phyloP scores from a whole-genome alignment of 2,797 vertebrate species.

The Coranthus polyacanthus region DNA sequence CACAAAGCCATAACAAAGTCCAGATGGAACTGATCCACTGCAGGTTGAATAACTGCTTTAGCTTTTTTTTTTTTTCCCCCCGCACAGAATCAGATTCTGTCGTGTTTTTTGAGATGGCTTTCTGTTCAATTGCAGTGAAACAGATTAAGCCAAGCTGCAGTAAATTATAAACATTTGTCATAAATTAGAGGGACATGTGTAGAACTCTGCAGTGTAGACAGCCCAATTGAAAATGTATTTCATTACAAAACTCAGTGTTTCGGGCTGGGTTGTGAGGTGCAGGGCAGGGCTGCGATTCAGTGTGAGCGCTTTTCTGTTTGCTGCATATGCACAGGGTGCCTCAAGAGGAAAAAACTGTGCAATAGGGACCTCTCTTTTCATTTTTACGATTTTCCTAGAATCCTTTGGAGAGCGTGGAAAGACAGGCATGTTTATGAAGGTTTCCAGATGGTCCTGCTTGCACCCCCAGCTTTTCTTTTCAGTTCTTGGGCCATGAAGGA shows the following conservation, averaged over 20 bases:
- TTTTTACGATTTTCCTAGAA: conserved; percentile 89
- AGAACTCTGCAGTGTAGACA: conserved; percentile 52
- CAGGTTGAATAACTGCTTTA: conserved; percentile 65
- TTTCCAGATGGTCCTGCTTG: conserved; percentile 88
- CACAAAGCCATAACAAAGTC: conserved; percentile 71
- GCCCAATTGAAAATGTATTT: conserved; percentile 69
- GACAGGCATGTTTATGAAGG: conserved; percentile 89
- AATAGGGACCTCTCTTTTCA: conserved; percentile 85
- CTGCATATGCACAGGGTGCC: conserved; percentile 75
- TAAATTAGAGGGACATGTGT: conserved; percentile 69
- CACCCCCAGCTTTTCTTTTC: conserved; percentile 83
- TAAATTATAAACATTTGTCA: conserved; percentile 77
- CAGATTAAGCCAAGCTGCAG: conserved; percentile 66
- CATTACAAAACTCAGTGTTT: conserved; percentile 55
- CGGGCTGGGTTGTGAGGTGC: conserved; percentile 49
- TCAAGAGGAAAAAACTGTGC: conserved; percentile 75
- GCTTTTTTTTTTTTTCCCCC: conserved; percentile 50
- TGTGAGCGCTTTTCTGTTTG: conserved; percentile 56
- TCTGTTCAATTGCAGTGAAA: conserved; percentile 62
- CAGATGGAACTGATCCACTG: conserved; percentile 74
- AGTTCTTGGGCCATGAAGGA: conserved; percentile 84
- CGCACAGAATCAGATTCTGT: conserved; percentile 54
- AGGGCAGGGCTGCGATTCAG: conserved; percentile 49
- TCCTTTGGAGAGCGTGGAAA: conserved; percentile 87
- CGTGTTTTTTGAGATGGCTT: conserved; percentile 55